phyloP scores from a whole-genome alignment of 2,797 vertebrate species.

The Emys orbicularis region DNA sequence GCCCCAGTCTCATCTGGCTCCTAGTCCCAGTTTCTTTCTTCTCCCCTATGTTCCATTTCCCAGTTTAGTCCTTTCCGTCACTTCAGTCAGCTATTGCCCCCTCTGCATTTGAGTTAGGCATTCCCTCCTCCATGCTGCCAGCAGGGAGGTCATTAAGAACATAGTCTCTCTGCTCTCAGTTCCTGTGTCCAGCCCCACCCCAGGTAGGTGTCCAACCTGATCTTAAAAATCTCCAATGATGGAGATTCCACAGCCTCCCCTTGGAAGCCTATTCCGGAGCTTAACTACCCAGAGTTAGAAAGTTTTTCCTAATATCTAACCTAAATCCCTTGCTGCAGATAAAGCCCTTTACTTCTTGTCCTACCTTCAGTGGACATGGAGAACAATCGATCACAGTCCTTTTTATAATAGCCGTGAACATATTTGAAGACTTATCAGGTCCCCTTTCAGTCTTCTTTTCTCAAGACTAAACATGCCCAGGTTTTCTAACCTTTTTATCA shows the following conservation, averaged over 20 bases:
- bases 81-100: neutral
- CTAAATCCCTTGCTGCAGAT: neutral
- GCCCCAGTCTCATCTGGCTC: neutral
- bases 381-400: neutral
- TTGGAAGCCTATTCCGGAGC: neutral
- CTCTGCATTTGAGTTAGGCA: neutral
- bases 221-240: neutral
- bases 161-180: neutral
- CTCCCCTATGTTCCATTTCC: neutral
- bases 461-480: neutral
- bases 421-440: neutral
- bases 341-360: neutral
- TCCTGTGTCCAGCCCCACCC: neutral
- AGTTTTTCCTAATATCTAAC: neutral
- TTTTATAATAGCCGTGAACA: neutral
- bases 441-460: neutral
- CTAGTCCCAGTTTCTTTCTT: neutral
- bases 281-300: neutral
- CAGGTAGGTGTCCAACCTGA: neutral
- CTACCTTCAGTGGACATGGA: neutral
- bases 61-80: neutral
- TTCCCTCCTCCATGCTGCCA: neutral
- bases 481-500: neutral
- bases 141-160: neutral
- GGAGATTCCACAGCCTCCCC: neutral